Evolutionary conservation across 2,113 vertebrate genomes (phyloP).

Genomic region (Eulemur rufifrons): DNA sequence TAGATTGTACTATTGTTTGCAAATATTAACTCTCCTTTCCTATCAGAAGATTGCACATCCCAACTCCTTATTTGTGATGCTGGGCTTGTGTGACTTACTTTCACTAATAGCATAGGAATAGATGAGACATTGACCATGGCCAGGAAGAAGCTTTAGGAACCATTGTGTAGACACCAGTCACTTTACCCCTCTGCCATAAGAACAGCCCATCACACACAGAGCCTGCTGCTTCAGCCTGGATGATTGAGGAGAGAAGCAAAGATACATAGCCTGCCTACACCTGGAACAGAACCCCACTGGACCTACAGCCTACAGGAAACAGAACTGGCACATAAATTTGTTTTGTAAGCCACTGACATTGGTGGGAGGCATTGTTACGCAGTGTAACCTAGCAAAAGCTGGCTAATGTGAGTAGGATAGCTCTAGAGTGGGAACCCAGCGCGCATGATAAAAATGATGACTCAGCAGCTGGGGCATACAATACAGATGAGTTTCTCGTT

Average conservation of each 20-base stretch:
- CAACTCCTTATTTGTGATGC: background rate
- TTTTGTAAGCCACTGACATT: background rate
- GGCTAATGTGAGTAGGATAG: background rate
- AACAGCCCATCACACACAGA: background rate
- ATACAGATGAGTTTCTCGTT: background rate
- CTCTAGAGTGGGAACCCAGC: background rate
- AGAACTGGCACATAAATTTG: background rate
- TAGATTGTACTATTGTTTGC: background rate
- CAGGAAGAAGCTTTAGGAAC: background rate
- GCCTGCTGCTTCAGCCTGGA: background rate
- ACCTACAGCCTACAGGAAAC: background rate
- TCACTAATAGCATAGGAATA: background rate
- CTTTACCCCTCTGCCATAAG: background rate
- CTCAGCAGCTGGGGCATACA: background rate
- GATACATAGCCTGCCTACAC: fast-evolving
- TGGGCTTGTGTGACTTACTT: background rate
- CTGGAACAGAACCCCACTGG: background rate
- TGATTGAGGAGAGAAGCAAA: background rate
- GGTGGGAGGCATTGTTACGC: background rate
- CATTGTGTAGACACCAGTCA: background rate
- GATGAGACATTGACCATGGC: background rate
- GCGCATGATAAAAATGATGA: background rate
- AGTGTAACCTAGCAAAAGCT: background rate
- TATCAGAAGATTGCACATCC: background rate
- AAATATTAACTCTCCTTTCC: background rate